Conservation (phyloP, 2,113 vertebrate genomes). For the Malurus melanocephalus region DNA sequence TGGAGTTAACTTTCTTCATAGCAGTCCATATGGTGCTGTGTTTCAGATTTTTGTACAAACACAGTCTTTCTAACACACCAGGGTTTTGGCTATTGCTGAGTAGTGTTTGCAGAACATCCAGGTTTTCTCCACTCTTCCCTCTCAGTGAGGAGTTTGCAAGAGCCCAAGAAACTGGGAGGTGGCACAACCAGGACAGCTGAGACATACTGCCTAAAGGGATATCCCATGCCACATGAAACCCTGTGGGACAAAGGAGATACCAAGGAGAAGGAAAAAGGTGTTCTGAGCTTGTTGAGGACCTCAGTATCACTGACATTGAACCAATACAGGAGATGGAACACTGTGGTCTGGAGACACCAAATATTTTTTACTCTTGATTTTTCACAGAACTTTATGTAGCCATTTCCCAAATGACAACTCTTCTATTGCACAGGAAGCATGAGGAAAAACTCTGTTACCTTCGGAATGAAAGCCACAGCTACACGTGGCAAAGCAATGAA, state of each 20-base stretch:
- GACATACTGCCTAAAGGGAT: background rate
- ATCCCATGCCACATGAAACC: too few species aligned
- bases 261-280: background rate
- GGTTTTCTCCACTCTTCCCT: background rate
- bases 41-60: background rate
- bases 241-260: background rate
- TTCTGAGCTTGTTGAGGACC: background rate
- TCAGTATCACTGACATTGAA: background rate
- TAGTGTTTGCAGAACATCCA: background rate
- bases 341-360: background rate
- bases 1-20: background rate
- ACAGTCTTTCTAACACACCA: background rate
- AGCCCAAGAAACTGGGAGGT: background rate
- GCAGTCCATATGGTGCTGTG: background rate
- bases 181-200: background rate
- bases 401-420: background rate
- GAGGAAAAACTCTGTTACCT: background rate
- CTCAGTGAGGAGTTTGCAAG: background rate
- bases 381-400: background rate
- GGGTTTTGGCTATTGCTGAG: background rate
- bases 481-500: accelerated
- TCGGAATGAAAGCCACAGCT: background rate
- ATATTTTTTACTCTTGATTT: background rate
- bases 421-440: background rate
- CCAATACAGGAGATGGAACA: background rate